Base-by-base conservation (phyloP, 2,797 vertebrate genomes). In the Sciurus vulgaris region DNA sequence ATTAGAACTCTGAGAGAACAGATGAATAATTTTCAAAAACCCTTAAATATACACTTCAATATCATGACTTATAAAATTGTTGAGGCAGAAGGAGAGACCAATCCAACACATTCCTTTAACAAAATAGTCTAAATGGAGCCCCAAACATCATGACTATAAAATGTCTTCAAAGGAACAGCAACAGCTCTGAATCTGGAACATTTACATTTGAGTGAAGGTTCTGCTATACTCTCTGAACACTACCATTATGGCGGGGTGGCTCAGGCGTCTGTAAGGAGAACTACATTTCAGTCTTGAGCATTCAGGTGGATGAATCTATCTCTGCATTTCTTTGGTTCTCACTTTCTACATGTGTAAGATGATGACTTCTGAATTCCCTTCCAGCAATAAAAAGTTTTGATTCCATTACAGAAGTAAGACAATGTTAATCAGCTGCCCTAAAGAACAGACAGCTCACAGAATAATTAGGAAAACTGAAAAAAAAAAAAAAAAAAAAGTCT, bases 381-480 rank as follows among this genome's bases (percentile, higher is more conserved):
- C 73, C 33, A 51, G 28, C 38, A 73, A 30, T 59, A 82, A 94
- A 89, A 76, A 89, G 88, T 94, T 97, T 87, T 94, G 76, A 95
- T 82, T 86, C 95, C 93, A 90, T 44, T 72, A 76, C 54, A 95
- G 72, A 94, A 77, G 61, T 35, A 94, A 95, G 91, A 90, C 83
- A 96, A 91, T 91, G 93, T 96, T 97, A 97, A 97, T 93, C 95
- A 97, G 96, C 86, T 97, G 97, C 85, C 67, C 88, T 87, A 59
- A 91, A 92, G 76, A 93, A 91, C 94, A 97, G 86, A 95, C 78
- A 92, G 95, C 98, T 97, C 97, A 97, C 93, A 93, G 81, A 81
- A 89, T 97, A 97, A 98, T 97, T 97, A 97, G 89, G 91, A 97
- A 97, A 96, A 83, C 82, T 86, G 56, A 81, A 65, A 69, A 65